Conservation (phyloP, 2,113 vertebrate species). For the Marcusenius ussheri region DNA sequence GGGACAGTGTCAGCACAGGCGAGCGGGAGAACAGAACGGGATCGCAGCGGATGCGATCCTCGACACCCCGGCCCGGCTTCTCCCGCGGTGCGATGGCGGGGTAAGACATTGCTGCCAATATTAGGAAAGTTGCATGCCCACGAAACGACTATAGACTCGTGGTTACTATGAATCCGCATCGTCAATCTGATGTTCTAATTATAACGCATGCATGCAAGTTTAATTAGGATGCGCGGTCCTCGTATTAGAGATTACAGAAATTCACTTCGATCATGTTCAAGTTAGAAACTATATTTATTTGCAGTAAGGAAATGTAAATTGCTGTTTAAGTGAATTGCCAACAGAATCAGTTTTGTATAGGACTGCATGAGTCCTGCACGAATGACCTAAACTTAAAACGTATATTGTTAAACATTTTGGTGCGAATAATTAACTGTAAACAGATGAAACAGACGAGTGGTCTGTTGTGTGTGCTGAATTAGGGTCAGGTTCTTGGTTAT, state of each 20-base stretch:
- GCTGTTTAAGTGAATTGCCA: background rate
- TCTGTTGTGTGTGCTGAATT: background rate
- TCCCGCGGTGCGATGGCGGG: background rate
- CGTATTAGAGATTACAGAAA: background rate
- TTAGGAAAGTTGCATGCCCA: background rate
- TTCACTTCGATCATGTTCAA: background rate
- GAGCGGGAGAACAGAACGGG: background rate
- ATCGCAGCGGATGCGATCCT: background rate
- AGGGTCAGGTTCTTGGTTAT: background rate
- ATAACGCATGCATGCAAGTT: background rate
- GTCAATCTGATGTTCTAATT: background rate
- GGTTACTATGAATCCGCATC: background rate
- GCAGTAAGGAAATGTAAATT: background rate
- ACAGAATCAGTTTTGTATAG: background rate
- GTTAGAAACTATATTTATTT: background rate
- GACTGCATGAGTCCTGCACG: background rate
- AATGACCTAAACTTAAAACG: background rate
- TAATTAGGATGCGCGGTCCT: background rate
- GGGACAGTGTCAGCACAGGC: background rate
- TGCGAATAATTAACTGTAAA: background rate
- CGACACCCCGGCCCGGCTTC: background rate
- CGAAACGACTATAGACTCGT: background rate
- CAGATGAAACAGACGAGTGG: background rate
- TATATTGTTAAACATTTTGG: background rate
- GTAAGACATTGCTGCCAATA: constrained; percentile 7